Conservation (phyloP, 2,888 invertebrate genomes). For the Xestia xanthographa region DNA sequence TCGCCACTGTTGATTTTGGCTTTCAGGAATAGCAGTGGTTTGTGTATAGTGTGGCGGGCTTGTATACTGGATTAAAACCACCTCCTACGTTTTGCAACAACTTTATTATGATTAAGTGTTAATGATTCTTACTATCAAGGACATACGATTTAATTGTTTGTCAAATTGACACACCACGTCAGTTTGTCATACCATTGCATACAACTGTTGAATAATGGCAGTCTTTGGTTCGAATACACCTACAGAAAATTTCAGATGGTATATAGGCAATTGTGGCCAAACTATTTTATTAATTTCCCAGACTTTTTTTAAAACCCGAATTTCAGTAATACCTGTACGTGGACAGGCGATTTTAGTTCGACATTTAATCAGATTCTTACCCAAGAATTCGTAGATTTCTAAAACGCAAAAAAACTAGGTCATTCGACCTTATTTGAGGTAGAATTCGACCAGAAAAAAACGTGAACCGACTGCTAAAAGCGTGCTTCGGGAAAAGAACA, state of each 20-base stretch:
- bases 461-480: conserved; percentile 28
- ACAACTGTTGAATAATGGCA: not conserved
- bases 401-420: conserved; percentile 19
- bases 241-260: not conserved
- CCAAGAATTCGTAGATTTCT: not conserved
- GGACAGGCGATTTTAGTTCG: not conserved
- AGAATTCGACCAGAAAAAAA: conserved; percentile 31
- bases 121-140: too few relatives aligned
- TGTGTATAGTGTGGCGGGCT: too few relatives aligned
- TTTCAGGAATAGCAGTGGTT: too few relatives aligned
- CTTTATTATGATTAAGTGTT: too few relatives aligned
- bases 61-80: too few relatives aligned
- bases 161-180: too few relatives aligned
- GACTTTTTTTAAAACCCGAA: not conserved
- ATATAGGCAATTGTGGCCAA: not conserved
- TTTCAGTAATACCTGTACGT: not conserved
- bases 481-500: conserved; percentile 19
- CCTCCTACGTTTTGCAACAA: too few relatives aligned
- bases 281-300: not conserved
- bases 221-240: not conserved
- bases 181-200: not conserved
- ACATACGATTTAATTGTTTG: too few relatives aligned
- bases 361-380: not conserved
- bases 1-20: too few relatives aligned
- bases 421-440: conserved; percentile 14